Percentiles rank a stretch among this genome's conserved stretches.
phyloP scores from a whole-genome alignment of 2,113 vertebrate species.

The Indicator maculatus region DNA sequence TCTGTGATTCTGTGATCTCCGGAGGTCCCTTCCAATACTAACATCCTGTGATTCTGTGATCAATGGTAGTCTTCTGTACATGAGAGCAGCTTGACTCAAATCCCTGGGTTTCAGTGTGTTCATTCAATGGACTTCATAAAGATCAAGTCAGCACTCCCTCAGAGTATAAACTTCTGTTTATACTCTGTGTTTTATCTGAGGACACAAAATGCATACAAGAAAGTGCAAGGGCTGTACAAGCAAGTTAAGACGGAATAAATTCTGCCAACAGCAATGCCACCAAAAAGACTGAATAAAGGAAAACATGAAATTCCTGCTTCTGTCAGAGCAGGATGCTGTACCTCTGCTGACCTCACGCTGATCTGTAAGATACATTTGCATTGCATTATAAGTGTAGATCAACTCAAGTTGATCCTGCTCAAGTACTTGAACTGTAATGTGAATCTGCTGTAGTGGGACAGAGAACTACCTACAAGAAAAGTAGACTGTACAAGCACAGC shows the following conservation, averaged over 20 bases:
- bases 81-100: background rate
- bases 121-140: background rate
- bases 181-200: background rate
- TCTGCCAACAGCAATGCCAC: background rate
- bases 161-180: too few species aligned
- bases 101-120: background rate
- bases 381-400: background rate
- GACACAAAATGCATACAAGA: background rate
- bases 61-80: background rate
- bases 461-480: background rate
- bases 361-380: background rate
- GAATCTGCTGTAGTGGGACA: background rate
- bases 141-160: background rate
- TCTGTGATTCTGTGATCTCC: too few species aligned
- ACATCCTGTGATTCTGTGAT: too few species aligned
- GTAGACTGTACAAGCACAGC: background rate
- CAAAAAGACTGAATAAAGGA: background rate
- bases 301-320: background rate
- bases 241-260: background rate
- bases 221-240: background rate
- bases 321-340: background rate
- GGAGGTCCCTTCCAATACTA: too few species aligned
- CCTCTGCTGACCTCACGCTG: background rate
- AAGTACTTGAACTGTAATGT: background rate
- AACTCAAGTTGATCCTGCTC: too few species aligned